These are phyloP conservation scores for Junonia oenone DNA, from an alignment of 2,888 invertebrate genomes.

Conservation along the genomic window DNA sequence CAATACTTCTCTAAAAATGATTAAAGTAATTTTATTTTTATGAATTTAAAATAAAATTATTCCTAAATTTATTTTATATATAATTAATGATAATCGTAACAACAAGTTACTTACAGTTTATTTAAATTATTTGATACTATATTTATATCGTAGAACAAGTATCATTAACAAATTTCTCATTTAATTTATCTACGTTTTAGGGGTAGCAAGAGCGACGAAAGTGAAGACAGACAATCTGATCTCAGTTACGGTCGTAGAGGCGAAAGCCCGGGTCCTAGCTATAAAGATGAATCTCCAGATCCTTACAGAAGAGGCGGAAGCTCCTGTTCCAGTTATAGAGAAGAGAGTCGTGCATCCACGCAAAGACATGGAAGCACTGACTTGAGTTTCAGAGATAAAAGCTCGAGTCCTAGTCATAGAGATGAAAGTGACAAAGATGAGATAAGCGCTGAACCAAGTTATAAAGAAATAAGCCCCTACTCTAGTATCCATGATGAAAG, in stretches of 20 bases:
- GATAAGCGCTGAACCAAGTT: slow-evolving; percentile 6
- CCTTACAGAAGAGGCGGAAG: slow-evolving; percentile 1
- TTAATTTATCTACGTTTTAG: neutral
- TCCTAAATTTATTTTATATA: too few relatives aligned
- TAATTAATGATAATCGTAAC: too few relatives aligned
- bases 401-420: slow-evolving; percentile 13
- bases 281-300: neutral
- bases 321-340: slow-evolving; percentile 11
- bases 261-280: neutral
- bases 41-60: too few relatives aligned
- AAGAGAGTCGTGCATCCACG: slow-evolving; percentile 14
- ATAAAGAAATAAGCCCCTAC: slow-evolving; percentile 2
- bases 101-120: too few relatives aligned
- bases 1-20: too few relatives aligned
- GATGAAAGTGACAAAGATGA: slow-evolving; percentile 15
- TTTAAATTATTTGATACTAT: too few relatives aligned
- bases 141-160: too few relatives aligned
- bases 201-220: neutral
- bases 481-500: slow-evolving; percentile 6
- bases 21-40: too few relatives aligned
- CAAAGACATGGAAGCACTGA: slow-evolving; percentile 18
- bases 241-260: neutral
- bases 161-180: neutral
- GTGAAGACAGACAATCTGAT: slow-evolving; percentile 7
- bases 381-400: slow-evolving; percentile 7